phyloP scores from a whole-genome alignment of 2,797 vertebrate species.

The Pseudotriccus pelzelni region DNA sequence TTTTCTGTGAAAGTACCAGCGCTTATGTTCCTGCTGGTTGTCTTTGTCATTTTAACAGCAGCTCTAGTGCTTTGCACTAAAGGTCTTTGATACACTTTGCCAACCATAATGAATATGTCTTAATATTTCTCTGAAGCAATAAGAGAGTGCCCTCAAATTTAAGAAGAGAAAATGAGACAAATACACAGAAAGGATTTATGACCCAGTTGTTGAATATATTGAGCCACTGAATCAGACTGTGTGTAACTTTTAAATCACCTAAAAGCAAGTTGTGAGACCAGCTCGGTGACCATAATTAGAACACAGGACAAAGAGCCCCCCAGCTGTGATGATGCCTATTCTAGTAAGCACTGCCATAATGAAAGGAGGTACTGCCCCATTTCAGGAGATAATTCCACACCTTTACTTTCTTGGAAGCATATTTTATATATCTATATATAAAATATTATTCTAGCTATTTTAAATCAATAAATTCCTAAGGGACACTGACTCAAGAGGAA shows the following conservation, averaged over 20 bases:
- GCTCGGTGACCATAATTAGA: background rate
- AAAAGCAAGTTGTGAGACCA: background rate
- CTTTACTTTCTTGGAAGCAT: background rate
- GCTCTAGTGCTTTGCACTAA: background rate
- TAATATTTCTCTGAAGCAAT: background rate
- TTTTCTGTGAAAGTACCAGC: background rate
- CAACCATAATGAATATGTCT: background rate
- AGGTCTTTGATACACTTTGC: background rate
- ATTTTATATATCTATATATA: background rate
- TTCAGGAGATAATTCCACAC: background rate
- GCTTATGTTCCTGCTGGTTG: background rate
- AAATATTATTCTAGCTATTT: background rate
- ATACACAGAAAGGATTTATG: background rate
- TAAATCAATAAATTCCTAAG: background rate
- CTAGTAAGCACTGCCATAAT: background rate
- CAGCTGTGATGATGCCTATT: background rate
- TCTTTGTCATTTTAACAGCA: conserved; percentile 19
- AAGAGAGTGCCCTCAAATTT: background rate
- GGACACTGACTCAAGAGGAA: background rate
- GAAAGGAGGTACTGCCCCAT: background rate
- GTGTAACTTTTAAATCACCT: background rate
- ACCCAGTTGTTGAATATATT: background rate
- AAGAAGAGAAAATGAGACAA: conserved; percentile 5
- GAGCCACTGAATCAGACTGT: background rate
- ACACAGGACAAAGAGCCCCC: background rate